A percentile compares a stretch with the other conserved stretches of the same genome.
Evolutionary conservation across 2,113 vertebrate species (phyloP).

Genomic region (Vimba vimba): DNA sequence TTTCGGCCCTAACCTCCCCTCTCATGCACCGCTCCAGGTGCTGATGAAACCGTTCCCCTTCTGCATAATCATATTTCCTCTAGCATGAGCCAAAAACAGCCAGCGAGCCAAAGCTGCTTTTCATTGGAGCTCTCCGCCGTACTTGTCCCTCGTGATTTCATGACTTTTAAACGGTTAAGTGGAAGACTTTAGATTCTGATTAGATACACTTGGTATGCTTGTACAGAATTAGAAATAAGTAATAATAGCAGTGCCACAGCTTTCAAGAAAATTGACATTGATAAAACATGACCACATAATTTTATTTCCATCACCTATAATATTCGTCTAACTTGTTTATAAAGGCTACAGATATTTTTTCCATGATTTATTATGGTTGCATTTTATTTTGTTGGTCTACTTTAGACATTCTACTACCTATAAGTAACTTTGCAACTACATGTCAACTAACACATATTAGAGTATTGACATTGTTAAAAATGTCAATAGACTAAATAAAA

Average conservation of each 20-base stretch:
- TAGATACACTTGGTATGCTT: conserved; percentile 1
- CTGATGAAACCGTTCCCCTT: conserved; percentile 74
- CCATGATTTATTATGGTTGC: too few species aligned
- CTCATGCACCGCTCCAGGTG: conserved; percentile 74
- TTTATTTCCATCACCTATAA: neutral
- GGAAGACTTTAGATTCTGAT: conserved; percentile 19
- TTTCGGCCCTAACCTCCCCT: conserved; percentile 52
- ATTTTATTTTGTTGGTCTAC: too few species aligned
- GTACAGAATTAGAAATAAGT: neutral
- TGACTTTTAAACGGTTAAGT: conserved; percentile 13
- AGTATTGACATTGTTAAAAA: too few species aligned
- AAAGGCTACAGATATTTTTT: neutral
- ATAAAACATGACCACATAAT: neutral
- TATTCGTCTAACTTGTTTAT: neutral
- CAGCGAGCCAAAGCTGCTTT: conserved; percentile 47
- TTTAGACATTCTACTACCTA: too few species aligned
- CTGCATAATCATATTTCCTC: conserved; percentile 75
- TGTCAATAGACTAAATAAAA: too few species aligned
- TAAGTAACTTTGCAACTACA: too few species aligned
- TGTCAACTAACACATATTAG: too few species aligned
- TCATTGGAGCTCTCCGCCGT: neutral
- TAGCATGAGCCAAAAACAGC: conserved; percentile 62
- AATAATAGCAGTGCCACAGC: neutral
- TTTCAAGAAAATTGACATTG: neutral
- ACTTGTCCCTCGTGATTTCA: neutral